Base-by-base conservation (phyloP, 2,888 invertebrate species). In the Leistus spinibarbis region DNA sequence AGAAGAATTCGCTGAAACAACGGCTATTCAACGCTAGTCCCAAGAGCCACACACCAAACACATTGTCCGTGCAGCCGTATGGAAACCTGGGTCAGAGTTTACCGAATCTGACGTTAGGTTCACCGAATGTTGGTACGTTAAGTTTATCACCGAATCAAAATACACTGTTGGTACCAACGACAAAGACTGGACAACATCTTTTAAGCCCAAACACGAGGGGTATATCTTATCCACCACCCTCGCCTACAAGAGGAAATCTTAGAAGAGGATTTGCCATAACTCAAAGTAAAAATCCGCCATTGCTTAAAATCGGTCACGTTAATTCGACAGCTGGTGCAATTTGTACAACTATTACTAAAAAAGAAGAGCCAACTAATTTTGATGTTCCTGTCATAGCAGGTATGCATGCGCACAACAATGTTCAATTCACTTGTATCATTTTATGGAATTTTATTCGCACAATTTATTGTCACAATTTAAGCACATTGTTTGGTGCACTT, bases 191-290 rank as follows among this genome's bases (percentile, higher is more conserved):
- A 76, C 83, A 80, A 76, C 87, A 84, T 80, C 84, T 88, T 80
- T 82, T 87, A 80, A 89, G 88, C 81, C 89, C 91, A 9, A 89
- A 90, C 80, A 89, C 90, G 81, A 88, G 91, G 80, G 95, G 94
- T 76, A 91, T 91, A 76, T 94, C 94, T 78, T 95, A 95, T 84
- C 95, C 95, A 72, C 95, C 95, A 5, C 93, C 94, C 22, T 95
- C 94, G 78, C 95, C 89, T 74, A 88, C 89, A 76, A 89, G 92
- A 82, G 91, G 88, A 67, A 91, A 91, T 69, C 82, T 92, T 72
- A 88, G 89, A 79, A 87, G 92, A 75, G 91, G 91, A 20, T 84
- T 91, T 81, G 92, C 92, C 54, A 91, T 94, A 82, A 93, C 93
- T 19, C 90, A 91, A 80, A 90, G 90, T 76, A 92, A 94, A 82